These are phyloP conservation scores for Aphelocoma californica DNA, from an alignment of 2,797 vertebrate species.

Conservation along the genomic window DNA sequence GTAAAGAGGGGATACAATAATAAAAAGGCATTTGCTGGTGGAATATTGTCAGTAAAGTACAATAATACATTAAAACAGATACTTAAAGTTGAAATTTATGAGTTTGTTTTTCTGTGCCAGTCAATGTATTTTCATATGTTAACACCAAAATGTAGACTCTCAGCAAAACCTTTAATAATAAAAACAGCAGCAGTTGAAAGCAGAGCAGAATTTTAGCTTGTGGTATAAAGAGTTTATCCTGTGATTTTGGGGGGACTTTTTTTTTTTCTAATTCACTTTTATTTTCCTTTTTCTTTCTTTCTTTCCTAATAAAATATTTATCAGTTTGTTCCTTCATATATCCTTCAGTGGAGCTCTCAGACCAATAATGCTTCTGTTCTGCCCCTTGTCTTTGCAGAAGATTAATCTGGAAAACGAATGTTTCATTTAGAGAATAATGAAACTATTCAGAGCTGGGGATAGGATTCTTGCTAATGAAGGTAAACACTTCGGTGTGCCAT, in stretches of 20 bases:
- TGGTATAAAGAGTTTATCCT: conserved; percentile 53
- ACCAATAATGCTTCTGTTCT: not conserved
- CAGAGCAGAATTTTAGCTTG: conserved; percentile 62
- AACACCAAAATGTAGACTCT: conserved; percentile 73
- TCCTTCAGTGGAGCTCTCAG: conserved; percentile 24
- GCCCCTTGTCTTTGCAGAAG: not conserved
- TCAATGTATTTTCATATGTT: conserved; percentile 69
- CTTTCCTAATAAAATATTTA: conserved; percentile 40
- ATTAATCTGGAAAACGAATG: not conserved
- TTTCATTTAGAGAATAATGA: not conserved
- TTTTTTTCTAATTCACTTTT: not conserved
- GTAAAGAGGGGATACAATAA: conserved; percentile 35
- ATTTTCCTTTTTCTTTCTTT: not conserved
- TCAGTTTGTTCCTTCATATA: conserved; percentile 4
- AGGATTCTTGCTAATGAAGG: not conserved
- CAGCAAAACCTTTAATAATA: conserved; percentile 73
- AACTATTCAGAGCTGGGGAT: not conserved
- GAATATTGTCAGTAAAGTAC: conserved; percentile 70
- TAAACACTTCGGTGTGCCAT: not conserved
- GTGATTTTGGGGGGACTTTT: not conserved
- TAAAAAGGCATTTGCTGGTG: conserved; percentile 55
- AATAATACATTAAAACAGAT: conserved; percentile 60
- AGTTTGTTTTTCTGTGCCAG: conserved; percentile 73
- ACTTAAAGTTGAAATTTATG: conserved; percentile 73
- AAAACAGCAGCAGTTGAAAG: conserved; percentile 65